phyloP scores from a whole-genome alignment of 2,888 invertebrate genomes.

The Hermaeophaga mercurialis region DNA sequence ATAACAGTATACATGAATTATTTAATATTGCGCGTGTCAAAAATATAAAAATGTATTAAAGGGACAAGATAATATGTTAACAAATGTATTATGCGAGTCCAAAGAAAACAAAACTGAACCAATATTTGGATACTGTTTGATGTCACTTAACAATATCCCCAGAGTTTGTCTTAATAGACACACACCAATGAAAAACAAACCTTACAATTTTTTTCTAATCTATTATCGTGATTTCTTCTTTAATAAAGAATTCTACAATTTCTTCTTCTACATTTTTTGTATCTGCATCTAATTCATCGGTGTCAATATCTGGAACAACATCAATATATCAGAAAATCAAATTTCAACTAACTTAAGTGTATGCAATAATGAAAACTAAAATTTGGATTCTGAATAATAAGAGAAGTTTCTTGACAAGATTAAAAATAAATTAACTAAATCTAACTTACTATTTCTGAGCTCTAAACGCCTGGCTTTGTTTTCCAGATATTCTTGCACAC shows the following conservation, averaged over 20 bases:
- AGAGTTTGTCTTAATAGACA: conserved; percentile 9
- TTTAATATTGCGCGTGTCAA: conserved; percentile 20
- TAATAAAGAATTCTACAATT: conserved; percentile 96
- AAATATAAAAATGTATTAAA: conserved; percentile 30
- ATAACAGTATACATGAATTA: conserved; percentile 22
- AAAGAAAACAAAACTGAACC: conserved; percentile 13
- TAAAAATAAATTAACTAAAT: too few relatives aligned
- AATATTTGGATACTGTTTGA: conserved; percentile 16
- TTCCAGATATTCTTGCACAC: conserved; percentile 74
- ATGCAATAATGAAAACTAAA: too few relatives aligned
- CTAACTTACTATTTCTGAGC: conserved; percentile 85
- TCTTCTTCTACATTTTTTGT: conserved; percentile 90
- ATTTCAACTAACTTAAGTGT: too few relatives aligned
- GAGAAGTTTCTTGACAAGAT: too few relatives aligned
- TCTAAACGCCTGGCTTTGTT: conserved; percentile 82
- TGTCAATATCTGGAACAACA: conserved; percentile 81
- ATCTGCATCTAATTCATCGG: conserved; percentile 89
- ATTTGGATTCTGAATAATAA: too few relatives aligned
- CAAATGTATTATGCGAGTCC: conserved; percentile 18
- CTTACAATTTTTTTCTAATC: conserved; percentile 62
- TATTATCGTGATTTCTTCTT: conserved; percentile 85
- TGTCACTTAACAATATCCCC: conserved; percentile 20
- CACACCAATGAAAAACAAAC: conserved; percentile 36
- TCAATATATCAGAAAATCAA: too few relatives aligned
- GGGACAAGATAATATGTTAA: conserved; percentile 21